phyloP scores from a whole-genome alignment of 2,888 invertebrate species.

The Argyresthia goedartella region DNA sequence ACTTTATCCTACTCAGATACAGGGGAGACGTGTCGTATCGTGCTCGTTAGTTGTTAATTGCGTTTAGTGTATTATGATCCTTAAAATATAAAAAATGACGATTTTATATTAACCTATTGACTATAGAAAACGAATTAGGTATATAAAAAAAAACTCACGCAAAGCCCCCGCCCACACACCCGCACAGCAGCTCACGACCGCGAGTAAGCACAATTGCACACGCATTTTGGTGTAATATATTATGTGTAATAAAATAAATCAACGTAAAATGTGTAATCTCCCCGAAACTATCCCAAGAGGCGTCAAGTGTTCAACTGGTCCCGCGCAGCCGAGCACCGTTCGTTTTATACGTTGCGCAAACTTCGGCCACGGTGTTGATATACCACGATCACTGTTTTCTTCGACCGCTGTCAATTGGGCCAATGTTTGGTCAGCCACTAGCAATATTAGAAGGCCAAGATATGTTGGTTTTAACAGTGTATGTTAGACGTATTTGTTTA shows the following conservation, averaged over 20 bases:
- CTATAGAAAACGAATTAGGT: too few relatives aligned
- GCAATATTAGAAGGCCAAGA: too few relatives aligned
- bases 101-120: too few relatives aligned
- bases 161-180: constrained; percentile 27
- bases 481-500: too few relatives aligned
- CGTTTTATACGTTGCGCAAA: constrained; percentile 2
- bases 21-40: too few relatives aligned
- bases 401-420: not conserved
- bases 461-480: too few relatives aligned
- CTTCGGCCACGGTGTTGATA: not conserved
- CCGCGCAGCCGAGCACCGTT: not conserved
- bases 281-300: constrained; percentile 3
- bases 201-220: constrained; percentile 29
- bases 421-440: not conserved
- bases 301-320: constrained; percentile 21
- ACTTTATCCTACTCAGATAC: too few relatives aligned
- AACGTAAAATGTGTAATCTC: constrained; percentile 4
- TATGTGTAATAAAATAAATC: not conserved
- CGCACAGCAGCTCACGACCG: constrained; percentile 21
- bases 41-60: too few relatives aligned
- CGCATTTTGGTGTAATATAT: constrained; percentile 29
- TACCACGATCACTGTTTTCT: not conserved
- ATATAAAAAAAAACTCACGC: constrained; percentile 31
- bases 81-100: too few relatives aligned
- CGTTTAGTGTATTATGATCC: too few relatives aligned